Evolutionary conservation across 1,140 invertebrate genomes (phyloP).

Genomic region (Megathymus violae): DNA sequence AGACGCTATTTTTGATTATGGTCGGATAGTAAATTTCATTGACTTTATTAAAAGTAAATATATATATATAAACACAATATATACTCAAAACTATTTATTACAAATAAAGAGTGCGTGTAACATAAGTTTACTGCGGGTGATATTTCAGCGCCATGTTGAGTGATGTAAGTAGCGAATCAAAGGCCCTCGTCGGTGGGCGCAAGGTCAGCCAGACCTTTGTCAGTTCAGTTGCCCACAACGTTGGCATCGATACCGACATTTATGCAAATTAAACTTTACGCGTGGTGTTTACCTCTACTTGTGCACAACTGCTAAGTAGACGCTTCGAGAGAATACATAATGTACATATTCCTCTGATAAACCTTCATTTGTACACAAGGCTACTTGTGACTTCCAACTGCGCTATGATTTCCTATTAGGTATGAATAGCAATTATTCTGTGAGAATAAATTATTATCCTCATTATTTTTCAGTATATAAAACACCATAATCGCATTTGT

Average conservation of each 20-base stretch:
- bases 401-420: slow-evolving; percentile 24
- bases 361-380: slow-evolving; percentile 14
- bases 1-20: too few species aligned
- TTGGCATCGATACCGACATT: slow-evolving; percentile 65
- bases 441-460: slow-evolving; percentile 14
- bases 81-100: too few species aligned
- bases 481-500: background rate
- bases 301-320: slow-evolving; percentile 21
- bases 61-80: too few species aligned
- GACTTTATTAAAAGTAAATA: too few species aligned
- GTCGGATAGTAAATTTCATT: too few species aligned
- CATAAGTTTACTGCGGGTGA: slow-evolving; percentile 14
- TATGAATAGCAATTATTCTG: slow-evolving; percentile 11
- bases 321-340: background rate
- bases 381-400: slow-evolving; percentile 16
- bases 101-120: background rate
- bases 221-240: slow-evolving; percentile 51
- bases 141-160: slow-evolving; percentile 32
- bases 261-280: slow-evolving; percentile 68
- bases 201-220: slow-evolving; percentile 70
- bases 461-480: slow-evolving; percentile 2
- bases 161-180: slow-evolving; percentile 63
- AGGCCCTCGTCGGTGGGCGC: slow-evolving; percentile 61
- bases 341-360: slow-evolving; percentile 5
- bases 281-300: slow-evolving; percentile 43